Percentiles rank a stretch among this genome's conserved stretches.
Evolutionary conservation across 2,113 vertebrate species (phyloP).

Genomic region (Indri indri): DNA sequence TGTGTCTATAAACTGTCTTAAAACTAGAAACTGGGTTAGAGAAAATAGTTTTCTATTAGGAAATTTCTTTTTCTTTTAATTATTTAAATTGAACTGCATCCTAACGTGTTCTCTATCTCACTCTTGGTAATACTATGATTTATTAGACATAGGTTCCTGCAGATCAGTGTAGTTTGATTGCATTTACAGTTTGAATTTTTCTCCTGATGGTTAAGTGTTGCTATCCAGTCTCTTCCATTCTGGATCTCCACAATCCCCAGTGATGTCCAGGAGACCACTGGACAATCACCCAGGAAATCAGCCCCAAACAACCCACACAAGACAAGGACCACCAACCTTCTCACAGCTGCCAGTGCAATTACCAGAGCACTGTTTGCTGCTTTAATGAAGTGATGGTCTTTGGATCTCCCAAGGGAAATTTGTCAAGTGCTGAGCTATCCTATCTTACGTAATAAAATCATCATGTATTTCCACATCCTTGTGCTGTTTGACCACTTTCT

Average conservation of each 20-base stretch:
- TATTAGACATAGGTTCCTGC: not conserved
- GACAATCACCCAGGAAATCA: not conserved
- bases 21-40: not conserved
- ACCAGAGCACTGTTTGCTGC: not conserved
- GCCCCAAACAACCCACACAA: fast-evolving
- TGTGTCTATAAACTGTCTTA: not conserved
- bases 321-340: not conserved
- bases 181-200: not conserved
- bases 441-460: not conserved
- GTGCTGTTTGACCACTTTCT: not conserved
- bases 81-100: not conserved
- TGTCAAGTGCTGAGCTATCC: not conserved
- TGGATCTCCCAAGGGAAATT: not conserved
- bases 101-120: not conserved
- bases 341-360: not conserved
- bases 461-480: not conserved
- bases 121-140: not conserved
- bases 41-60: not conserved
- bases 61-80: not conserved
- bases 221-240: not conserved
- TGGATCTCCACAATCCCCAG: not conserved
- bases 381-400: not conserved
- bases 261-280: too few relatives aligned
- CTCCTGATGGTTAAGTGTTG: not conserved
- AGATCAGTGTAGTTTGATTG: not conserved